phyloP scores from a whole-genome alignment of 1,140 invertebrate genomes.

The Heliconius eleuchia region DNA sequence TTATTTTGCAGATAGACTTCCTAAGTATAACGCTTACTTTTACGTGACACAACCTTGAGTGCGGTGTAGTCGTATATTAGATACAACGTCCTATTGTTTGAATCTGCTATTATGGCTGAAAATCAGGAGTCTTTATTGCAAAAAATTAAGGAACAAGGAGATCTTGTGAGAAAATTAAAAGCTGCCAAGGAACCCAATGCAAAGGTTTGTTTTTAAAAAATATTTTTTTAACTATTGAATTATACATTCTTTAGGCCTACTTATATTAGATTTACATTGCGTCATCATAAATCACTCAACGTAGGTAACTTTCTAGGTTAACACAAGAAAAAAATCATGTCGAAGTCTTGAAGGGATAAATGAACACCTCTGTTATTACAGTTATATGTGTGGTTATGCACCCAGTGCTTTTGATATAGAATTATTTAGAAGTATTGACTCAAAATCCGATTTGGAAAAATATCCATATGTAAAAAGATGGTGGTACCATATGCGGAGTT shows the following conservation, averaged over 20 bases:
- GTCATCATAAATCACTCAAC: constrained; percentile 48
- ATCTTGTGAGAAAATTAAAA: constrained; percentile 91
- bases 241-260: neutral
- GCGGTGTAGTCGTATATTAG: constrained; percentile 30
- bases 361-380: constrained; percentile 76
- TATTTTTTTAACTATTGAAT: neutral
- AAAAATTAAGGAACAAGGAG: constrained; percentile 90
- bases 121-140: constrained; percentile 81
- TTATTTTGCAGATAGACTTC: constrained; percentile 51
- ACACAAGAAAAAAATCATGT: constrained; percentile 40
- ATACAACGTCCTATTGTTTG: constrained; percentile 30
- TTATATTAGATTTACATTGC: constrained; percentile 39
- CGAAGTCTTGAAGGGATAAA: constrained; percentile 62
- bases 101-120: constrained; percentile 57
- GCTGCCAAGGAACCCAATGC: constrained; percentile 87
- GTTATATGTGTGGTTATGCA: constrained; percentile 82
- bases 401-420: constrained; percentile 80
- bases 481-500: constrained; percentile 83
- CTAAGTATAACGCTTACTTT: constrained; percentile 44
- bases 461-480: constrained; percentile 82
- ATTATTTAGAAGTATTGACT: constrained; percentile 70
- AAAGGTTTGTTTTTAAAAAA: constrained; percentile 82
- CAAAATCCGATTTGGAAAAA: constrained; percentile 65
- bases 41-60: constrained; percentile 54
- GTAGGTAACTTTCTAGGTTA: constrained; percentile 61